Conservation (phyloP, 1,140 invertebrate genomes). For the Drosophila miranda region DNA sequence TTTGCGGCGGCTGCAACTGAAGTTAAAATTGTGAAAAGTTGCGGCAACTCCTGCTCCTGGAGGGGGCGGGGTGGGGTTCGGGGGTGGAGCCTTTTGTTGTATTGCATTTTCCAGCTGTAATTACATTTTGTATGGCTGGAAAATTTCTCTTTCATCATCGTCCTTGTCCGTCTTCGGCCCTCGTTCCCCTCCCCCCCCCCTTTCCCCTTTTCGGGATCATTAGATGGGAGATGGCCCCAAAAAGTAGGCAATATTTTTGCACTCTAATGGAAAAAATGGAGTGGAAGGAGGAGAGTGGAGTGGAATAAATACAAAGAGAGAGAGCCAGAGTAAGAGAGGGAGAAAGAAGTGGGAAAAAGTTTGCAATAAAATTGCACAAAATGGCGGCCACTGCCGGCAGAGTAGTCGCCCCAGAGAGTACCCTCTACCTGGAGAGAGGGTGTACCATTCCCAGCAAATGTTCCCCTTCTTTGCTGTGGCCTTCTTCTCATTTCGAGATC, state of each 20-base stretch:
- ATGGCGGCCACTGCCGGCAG: neutral
- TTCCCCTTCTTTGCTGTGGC: too few relatives aligned
- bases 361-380: slow-evolving; percentile 39
- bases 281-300: too few relatives aligned
- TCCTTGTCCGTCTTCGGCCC: slow-evolving; percentile 8
- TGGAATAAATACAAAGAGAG: too few relatives aligned
- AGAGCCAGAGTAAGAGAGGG: too few relatives aligned
- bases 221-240: slow-evolving; percentile 51
- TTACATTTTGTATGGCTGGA: slow-evolving; percentile 59
- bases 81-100: slow-evolving; percentile 52
- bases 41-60: slow-evolving; percentile 24
- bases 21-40: slow-evolving; percentile 76
- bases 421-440: too few relatives aligned
- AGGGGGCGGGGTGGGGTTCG: neutral
- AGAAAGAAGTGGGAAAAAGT: slow-evolving; percentile 2
- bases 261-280: neutral
- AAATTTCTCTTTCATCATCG: slow-evolving; percentile 37
- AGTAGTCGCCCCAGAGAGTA: too few relatives aligned
- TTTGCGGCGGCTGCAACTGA: slow-evolving; percentile 58
- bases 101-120: slow-evolving; percentile 60
- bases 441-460: too few relatives aligned
- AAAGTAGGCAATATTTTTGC: slow-evolving; percentile 38
- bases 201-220: slow-evolving; percentile 57
- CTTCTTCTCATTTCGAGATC: too few relatives aligned
- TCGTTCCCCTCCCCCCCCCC: slow-evolving; percentile 22